Base-by-base conservation (phyloP, 1,140 invertebrate genomes). In the Samia ricini region DNA sequence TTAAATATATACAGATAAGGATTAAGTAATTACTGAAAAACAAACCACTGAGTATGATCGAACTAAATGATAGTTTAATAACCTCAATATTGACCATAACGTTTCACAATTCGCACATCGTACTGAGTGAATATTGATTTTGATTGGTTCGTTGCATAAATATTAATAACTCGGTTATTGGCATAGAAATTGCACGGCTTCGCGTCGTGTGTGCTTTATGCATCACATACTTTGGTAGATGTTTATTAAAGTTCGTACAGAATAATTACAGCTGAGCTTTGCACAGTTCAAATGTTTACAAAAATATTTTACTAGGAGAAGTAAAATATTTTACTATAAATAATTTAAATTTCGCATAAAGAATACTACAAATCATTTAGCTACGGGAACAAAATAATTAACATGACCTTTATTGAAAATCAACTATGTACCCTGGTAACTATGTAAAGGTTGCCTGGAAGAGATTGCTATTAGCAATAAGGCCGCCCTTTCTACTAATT, bases 121-220 rank as follows among this genome's bases (percentile, higher is more conserved):
- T 12, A 1, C n/a, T 15, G 33, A 42, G 12, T 42, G 33, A 42
- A 42, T 42, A 75, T 77, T 69, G 71, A 77, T 72, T 72, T 72
- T 74, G 75, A 80, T 78, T 74, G 72, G 70, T 69, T 64, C 67
- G 33, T 48, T 67, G 71, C 55, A 77, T 74, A 80, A 80, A 80
- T 77, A 80, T 80, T 77, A n/a, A n/a, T n/a, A 67, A 71, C 63
- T 62, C 63, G 68, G 36, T 29, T 51, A 59, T 59, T 69, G 42
- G 59, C 66, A 67, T 65, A 64, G 70, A 62, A 65, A 69, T 63
- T 71, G 67, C 59, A 72, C 50, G 55, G 70, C 69, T 71, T 63
- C 71, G 73, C 72, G 54, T 63, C 60, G 61, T 62, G 51, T 19
- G 56, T 59, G 63, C 36, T 66, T 69, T 64, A 66, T 57, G 67